Evolutionary conservation across 2,797 vertebrate species (phyloP), one percentile per base, ranked within the genome.

Genomic region (Halcyon chelicuti): DNA sequence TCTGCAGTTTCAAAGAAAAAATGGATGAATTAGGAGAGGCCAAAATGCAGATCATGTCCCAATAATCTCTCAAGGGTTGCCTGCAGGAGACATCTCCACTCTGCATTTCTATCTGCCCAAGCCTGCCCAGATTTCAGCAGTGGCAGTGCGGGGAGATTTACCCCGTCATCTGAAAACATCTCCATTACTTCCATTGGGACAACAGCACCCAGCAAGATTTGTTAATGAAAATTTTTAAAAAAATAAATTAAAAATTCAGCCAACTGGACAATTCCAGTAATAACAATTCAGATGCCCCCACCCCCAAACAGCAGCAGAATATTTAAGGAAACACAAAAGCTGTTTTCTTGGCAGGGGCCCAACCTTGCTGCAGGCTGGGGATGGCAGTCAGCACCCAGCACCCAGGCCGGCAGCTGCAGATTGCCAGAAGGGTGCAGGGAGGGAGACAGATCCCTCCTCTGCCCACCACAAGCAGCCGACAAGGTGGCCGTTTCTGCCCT

Each of bases 291-390:
- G 15, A 26, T 25, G 23, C 47, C 47, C 22, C 9, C 2, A 7
- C 5, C 9, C 51, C 33, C 12, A 46, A 94, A 80, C 12, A 0
- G 86, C 52, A 89, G 77, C 8, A 2, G 83, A 76, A 31, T 92
- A 93, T 91, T 93, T 92, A 74, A 95, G 63, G 86, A 79, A 95
- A 83, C 23, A 73, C 49, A 82, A 89, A 96, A 94, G 77, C 83
- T 93, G 74, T 57, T 94, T 87, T 22, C 83, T 81, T 93, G 92
- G 93, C 93, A 88, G 47, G n/a, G 80, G 29, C 42, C 68, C 89
- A 86, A 7, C 8, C 46, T 7, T 2, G 1, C 58, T 37, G 44
- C 75, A 37, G 52, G 63, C 61, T 0, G 0, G 35, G 35, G 16
- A 46, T 4, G 2, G 61, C 2, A 29, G 21, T 35, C 0, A 51